These are phyloP conservation scores for Callaeas wilsoni DNA, from an alignment of 2,113 vertebrate genomes.

Conservation along the genomic window DNA sequence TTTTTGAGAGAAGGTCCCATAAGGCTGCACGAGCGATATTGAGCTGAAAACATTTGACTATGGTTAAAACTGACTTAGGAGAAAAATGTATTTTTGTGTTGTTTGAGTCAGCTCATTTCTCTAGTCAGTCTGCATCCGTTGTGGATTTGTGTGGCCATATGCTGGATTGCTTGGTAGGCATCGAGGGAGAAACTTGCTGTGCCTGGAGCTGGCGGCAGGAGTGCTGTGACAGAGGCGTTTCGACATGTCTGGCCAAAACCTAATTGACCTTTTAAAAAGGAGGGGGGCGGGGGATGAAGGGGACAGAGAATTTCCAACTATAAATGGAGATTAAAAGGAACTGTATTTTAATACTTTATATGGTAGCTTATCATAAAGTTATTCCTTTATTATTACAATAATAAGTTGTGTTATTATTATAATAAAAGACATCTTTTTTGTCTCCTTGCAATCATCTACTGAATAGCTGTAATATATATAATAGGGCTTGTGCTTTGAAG, in stretches of 20 bases:
- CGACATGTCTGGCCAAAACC: neutral
- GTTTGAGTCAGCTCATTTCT: neutral
- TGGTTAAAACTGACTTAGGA: neutral
- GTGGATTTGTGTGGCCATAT: neutral
- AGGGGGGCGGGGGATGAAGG: accelerated
- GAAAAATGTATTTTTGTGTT: neutral
- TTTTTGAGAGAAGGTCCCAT: neutral
- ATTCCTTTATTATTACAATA: neutral
- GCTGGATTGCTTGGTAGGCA: neutral
- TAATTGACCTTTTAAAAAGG: neutral
- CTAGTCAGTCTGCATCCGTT: neutral
- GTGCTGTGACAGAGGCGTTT: neutral
- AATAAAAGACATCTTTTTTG: neutral
- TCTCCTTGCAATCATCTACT: neutral
- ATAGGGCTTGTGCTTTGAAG: neutral
- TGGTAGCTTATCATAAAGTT: neutral
- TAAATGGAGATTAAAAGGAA: neutral
- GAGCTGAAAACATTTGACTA: neutral
- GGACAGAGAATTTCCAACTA: neutral
- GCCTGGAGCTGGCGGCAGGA: neutral
- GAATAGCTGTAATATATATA: neutral
- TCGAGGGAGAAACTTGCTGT: neutral
- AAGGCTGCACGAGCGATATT: neutral
- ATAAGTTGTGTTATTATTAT: neutral
- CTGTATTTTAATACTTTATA: neutral